Percentiles rank a stretch among this genome's conserved stretches.
phyloP scores from a whole-genome alignment of 2,113 vertebrate species.

The Aythya baeri region DNA sequence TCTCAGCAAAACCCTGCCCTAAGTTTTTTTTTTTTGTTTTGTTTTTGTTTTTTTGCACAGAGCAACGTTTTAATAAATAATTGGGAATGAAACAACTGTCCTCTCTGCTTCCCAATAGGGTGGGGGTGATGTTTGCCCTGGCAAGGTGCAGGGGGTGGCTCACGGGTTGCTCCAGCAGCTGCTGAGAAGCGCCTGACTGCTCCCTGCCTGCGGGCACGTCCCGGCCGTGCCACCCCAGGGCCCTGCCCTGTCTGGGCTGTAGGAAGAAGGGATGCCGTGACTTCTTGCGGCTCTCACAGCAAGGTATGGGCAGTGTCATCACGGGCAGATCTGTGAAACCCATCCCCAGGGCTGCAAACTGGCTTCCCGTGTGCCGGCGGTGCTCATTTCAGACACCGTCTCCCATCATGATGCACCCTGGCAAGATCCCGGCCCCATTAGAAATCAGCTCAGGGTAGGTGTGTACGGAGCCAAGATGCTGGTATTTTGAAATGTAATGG shows the following conservation, averaged over 20 bases:
- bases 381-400: background rate
- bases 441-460: background rate
- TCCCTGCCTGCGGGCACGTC: background rate
- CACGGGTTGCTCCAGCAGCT: background rate
- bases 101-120: accelerated
- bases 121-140: background rate
- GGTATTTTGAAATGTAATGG: background rate
- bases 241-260: background rate
- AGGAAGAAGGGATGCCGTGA: accelerated
- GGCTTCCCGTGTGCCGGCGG: accelerated
- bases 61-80: background rate
- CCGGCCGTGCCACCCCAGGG: background rate
- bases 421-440: background rate
- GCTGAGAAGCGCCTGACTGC: background rate
- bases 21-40: background rate
- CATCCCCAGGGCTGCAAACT: background rate
- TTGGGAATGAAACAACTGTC: background rate
- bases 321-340: background rate
- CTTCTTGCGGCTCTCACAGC: background rate
- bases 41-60: background rate
- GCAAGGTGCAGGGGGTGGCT: background rate
- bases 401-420: background rate
- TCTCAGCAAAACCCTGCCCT: background rate
- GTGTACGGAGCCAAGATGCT: background rate
- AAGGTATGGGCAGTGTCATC: background rate